phyloP scores from a whole-genome alignment of 2,888 invertebrate genomes.

The Plutella xylostella region DNA sequence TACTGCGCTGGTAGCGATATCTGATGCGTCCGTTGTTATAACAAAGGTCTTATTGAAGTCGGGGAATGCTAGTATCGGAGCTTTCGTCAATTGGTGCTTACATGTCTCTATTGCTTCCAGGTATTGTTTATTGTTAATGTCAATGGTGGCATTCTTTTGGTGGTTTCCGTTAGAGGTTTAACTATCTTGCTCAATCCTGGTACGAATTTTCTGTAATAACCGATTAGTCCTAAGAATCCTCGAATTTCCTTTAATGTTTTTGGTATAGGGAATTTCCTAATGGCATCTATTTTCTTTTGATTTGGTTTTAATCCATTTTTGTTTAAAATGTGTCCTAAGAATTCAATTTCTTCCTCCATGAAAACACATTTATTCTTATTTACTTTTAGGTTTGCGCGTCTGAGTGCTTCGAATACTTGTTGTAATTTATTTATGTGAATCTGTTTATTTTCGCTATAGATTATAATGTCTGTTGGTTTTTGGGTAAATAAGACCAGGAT shows the following conservation, averaged over 20 bases:
- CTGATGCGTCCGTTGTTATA: conserved; percentile 13
- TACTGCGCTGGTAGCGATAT: conserved; percentile 11
- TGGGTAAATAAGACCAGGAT: too few relatives aligned
- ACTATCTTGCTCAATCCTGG: conserved; percentile 24
- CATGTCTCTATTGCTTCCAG: conserved; percentile 10
- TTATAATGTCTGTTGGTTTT: conserved; percentile 30
- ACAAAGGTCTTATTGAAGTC: conserved; percentile 14
- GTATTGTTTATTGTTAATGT: conserved; percentile 6
- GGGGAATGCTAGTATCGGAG: conserved; percentile 12
- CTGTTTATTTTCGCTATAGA: conserved; percentile 22
- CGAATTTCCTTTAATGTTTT: conserved; percentile 21
- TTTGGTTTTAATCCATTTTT: conserved; percentile 23
- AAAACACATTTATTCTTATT: conserved; percentile 21
- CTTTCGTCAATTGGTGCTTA: conserved; percentile 11
- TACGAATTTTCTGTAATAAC: too few relatives aligned
- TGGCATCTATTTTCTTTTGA: conserved; percentile 20
- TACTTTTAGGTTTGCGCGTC: conserved; percentile 20
- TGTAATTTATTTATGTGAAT: conserved; percentile 20
- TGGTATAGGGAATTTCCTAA: conserved; percentile 22
- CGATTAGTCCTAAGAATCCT: conserved; percentile 31
- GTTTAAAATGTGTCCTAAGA: conserved; percentile 27
- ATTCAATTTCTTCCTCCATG: conserved; percentile 22
- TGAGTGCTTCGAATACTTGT: too few relatives aligned
- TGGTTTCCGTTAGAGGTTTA: conserved; percentile 12
- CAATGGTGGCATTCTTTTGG: conserved; percentile 11